phyloP scores from a whole-genome alignment of 1,140 invertebrate species.

The Neodiprion pinetum region DNA sequence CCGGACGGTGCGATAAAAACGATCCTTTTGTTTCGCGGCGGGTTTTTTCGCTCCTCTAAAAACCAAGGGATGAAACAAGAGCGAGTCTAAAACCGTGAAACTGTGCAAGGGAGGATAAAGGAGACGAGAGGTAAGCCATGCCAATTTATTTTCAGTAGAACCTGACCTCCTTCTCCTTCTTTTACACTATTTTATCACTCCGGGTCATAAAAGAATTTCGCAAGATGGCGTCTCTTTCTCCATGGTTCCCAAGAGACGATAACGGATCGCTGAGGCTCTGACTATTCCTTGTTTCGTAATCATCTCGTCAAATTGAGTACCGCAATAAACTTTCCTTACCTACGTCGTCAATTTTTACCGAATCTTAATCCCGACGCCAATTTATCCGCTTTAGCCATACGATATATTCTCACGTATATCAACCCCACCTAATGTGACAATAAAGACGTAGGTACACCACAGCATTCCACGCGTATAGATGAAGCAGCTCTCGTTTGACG shows the following conservation, averaged over 20 bases:
- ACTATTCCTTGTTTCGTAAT: not conserved
- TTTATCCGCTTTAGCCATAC: too few species aligned
- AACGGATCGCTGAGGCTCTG: not conserved
- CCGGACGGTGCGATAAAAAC: not conserved
- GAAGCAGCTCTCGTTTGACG: too few species aligned
- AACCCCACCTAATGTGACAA: too few species aligned
- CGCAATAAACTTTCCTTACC: not conserved
- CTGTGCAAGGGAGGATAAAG: not conserved
- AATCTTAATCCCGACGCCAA: not conserved
- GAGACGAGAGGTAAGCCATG: not conserved
- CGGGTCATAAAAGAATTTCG: constrained; percentile 1
- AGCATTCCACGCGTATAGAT: too few species aligned
- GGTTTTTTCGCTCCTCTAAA: not conserved
- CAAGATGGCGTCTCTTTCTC: not conserved
- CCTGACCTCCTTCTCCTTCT: not conserved
- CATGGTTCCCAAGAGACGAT: not conserved
- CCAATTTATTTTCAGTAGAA: not conserved
- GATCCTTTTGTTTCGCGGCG: not conserved
- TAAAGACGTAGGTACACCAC: too few species aligned
- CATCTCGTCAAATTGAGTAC: not conserved
- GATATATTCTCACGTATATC: too few species aligned
- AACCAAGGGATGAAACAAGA: not conserved
- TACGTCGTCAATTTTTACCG: not conserved
- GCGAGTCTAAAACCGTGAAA: not conserved
- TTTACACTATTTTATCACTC: not conserved